Conservation (phyloP, 2,797 vertebrate species). For the Phalanger gymnotis region DNA sequence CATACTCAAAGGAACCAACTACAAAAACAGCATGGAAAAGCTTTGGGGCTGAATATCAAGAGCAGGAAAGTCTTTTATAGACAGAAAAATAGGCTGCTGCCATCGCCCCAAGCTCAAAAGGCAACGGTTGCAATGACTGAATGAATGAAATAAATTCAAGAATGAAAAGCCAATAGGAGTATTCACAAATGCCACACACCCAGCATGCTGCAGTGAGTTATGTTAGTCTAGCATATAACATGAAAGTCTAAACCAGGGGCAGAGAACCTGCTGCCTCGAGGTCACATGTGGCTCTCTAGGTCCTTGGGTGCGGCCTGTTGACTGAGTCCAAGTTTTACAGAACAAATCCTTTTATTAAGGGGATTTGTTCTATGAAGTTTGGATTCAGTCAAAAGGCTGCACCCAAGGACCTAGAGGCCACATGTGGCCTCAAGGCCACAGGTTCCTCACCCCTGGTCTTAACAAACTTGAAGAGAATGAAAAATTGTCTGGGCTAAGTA, state of each 20-base stretch:
- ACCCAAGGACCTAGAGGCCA: too few species aligned
- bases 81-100: constrained; percentile 8
- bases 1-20: constrained; percentile 26
- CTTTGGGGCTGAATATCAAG: constrained; percentile 50
- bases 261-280: too few species aligned
- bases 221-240: constrained; percentile 25
- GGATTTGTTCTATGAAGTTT: too few species aligned
- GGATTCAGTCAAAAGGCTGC: too few species aligned
- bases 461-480: constrained; percentile 23
- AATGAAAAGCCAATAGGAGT: constrained; percentile 7
- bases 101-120: constrained; percentile 41
- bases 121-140: not conserved
- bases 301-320: too few species aligned
- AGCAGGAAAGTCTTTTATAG: constrained; percentile 48
- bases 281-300: too few species aligned
- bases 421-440: too few species aligned
- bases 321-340: too few species aligned
- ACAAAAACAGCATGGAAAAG: constrained; percentile 39
- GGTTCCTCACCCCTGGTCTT: not conserved
- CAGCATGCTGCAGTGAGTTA: constrained; percentile 36
- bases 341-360: too few species aligned
- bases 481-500: constrained; percentile 41
- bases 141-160: too few species aligned
- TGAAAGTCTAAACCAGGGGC: constrained; percentile 2
- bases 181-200: constrained; percentile 25